Evolutionary conservation across 2,797 vertebrate species (phyloP).

Genomic region (Lindbergichthys nudifrons): DNA sequence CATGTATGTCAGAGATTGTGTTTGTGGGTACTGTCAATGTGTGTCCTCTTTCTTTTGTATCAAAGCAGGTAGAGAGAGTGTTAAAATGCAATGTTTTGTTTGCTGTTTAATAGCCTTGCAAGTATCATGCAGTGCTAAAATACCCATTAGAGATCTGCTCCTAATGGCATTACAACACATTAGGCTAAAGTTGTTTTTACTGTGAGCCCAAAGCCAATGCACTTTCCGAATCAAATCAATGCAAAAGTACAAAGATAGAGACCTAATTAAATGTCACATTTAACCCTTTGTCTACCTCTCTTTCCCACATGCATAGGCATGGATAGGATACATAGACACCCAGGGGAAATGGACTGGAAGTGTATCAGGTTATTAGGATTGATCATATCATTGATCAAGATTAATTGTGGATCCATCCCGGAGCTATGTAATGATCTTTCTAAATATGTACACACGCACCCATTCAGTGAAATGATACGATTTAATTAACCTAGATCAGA

Average conservation of each 20-base stretch:
- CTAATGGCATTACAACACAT: slow-evolving; percentile 47
- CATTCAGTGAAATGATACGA: slow-evolving; percentile 11
- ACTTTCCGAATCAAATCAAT: slow-evolving; percentile 55
- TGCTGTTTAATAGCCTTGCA: slow-evolving; percentile 6
- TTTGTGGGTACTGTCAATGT: not conserved
- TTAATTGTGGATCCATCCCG: slow-evolving; percentile 7
- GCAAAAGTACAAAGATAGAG: slow-evolving; percentile 27
- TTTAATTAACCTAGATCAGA: slow-evolving; percentile 42
- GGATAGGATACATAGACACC: slow-evolving; percentile 33
- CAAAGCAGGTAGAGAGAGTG: not conserved
- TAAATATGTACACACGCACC: slow-evolving; percentile 12
- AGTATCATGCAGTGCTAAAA: slow-evolving; percentile 5
- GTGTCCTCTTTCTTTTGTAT: not conserved
- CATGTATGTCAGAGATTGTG: not conserved
- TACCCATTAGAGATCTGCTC: slow-evolving; percentile 41
- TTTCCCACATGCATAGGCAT: slow-evolving; percentile 25
- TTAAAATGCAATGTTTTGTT: not conserved
- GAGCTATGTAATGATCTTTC: slow-evolving; percentile 23
- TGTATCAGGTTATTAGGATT: slow-evolving; percentile 42
- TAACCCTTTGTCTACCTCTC: slow-evolving; percentile 38
- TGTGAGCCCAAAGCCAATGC: slow-evolving; percentile 7
- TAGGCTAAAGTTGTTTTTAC: slow-evolving; percentile 38
- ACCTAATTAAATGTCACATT: slow-evolving; percentile 68
- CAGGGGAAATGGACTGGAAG: slow-evolving; percentile 60
- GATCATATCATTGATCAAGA: slow-evolving; percentile 33